These are phyloP conservation scores for honey bee (Apis mellifera) DNA, from an alignment of 1,140 invertebrate genomes.

Conservation along the genomic window Amel_HAv3.1 CM009932.2:8113501-8114000, in stretches of 20 bases:
- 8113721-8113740: conserved; percentile 2
- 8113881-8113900: background rate
- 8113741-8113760: background rate
- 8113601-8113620: background rate
- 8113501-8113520: background rate
- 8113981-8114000: conserved; percentile 16
- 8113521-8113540: background rate
- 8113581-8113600: background rate
- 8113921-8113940: background rate
- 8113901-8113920: background rate
- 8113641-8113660: background rate
- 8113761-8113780: background rate
- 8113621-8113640: background rate
- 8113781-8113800: background rate
- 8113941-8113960: background rate
- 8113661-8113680: background rate
- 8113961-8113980: conserved; percentile 1
- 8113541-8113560: too few relatives aligned
- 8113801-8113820: background rate
- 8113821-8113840: conserved; percentile 18
- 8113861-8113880: background rate
- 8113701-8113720: background rate
- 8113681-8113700: background rate
- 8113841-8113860: background rate
- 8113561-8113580: too few relatives aligned